Evolutionary conservation across 2,113 vertebrate species (phyloP), one percentile per base, ranked within the genome.

Genomic region (Chaetura pelagica): DNA sequence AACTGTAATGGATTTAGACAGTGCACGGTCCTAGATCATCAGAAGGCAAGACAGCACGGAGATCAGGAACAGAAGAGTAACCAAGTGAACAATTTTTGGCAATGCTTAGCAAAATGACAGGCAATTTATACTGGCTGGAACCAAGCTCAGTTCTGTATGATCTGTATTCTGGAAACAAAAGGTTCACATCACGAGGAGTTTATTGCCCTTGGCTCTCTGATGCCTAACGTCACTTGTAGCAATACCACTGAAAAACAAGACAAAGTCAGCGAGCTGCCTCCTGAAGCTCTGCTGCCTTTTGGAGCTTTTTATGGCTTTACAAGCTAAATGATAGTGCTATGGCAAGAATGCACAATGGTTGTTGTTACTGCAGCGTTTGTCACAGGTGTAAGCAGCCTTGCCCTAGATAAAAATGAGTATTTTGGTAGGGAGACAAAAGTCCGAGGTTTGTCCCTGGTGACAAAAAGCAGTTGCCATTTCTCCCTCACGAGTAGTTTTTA

Each of bases 71-170:
- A 16, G 52, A 71, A 92, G 77, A 94, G 63, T 40, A 81, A 77
- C 54, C 6, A 35, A 81, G 73, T 42, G 58, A 94, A 68, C 29
- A 27, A 13, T 55, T 83, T 84, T 80, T 80, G 86, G 51, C 87
- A 64, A 86, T 64, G 30, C 78, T 95, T 90, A 86, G 64, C 77
- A 90, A 91, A 95, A 94, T 77, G 87, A 93, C 85, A 88, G 91
- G 75, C 72, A 62, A 84, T 95, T 94, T 92, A 71, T 93, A 59
- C 35, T 4, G 12, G 66, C n/a, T 93, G 54, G 78, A 93, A 62
- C 14, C 1, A 5, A 77, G 63, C 59, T 86, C 78, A 24, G 44
- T 67, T 89, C 76, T 58, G 17, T 84, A 35, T 5, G 4, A 87
- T 84, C 83, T 63, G 30, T 90, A 72, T 92, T 89, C 93, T 94